Percentiles rank a stretch among this genome's conserved stretches.
phyloP scores from a whole-genome alignment of 2,888 invertebrate species.

The Leucozona laternaria region DNA sequence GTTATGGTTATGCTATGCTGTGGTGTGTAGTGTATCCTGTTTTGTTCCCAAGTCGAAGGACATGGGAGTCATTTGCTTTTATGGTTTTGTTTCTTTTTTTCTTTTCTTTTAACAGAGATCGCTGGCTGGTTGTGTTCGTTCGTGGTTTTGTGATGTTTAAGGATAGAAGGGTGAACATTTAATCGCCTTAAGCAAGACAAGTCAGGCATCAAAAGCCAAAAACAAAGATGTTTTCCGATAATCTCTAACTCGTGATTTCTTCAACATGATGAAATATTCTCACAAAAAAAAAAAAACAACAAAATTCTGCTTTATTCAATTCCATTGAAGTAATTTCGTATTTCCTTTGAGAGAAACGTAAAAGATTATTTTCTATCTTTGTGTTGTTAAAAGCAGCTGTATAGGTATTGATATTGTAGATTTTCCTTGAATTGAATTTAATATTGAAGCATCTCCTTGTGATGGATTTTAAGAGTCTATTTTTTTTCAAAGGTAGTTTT shows the following conservation, averaged over 20 bases:
- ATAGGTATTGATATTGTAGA: background rate
- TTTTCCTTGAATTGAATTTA: background rate
- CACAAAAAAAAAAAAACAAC: background rate
- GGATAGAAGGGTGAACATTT: constrained; percentile 13
- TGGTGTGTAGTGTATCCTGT: constrained; percentile 9
- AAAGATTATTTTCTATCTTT: constrained; percentile 2
- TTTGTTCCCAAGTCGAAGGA: constrained; percentile 1
- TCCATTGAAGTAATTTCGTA: background rate
- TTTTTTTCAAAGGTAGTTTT: background rate
- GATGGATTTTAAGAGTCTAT: background rate
- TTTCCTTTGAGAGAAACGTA: background rate
- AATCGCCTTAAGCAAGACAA: constrained; percentile 35
- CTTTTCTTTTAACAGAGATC: background rate
- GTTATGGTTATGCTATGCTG: no score
- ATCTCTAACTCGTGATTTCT: constrained; percentile 20
- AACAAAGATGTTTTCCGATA: constrained; percentile 17
- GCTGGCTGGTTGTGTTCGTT: background rate
- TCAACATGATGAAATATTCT: background rate
- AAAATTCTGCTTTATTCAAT: background rate
- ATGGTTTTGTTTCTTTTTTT: background rate
- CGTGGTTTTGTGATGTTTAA: background rate
- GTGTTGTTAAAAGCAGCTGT: background rate
- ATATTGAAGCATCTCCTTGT: background rate
- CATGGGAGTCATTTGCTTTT: constrained; percentile 7
- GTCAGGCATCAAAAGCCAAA: constrained; percentile 10